Base-by-base conservation (phyloP, 2,888 invertebrate genomes). In the Rhamphomyia laevipes region DNA sequence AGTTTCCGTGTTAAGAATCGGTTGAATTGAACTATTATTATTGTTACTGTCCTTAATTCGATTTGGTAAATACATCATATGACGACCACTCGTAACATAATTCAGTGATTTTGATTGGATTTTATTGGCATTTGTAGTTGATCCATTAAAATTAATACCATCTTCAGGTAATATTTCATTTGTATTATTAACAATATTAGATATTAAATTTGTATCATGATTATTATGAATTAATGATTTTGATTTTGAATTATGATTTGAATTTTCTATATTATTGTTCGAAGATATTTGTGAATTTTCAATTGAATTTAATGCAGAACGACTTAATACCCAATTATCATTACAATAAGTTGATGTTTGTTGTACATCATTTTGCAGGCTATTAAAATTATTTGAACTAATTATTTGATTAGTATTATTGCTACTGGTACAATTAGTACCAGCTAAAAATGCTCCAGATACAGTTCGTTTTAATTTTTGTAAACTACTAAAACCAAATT, bases 311-410 rank as follows among this genome's bases (percentile, higher is more conserved):
- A 86, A 86, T 2, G 85, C 84, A 13, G 86, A 86, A 59, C 84
- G 80, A 50, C 86, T 86, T 31, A 90, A 67, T 58, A 88, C 79
- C 90, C 90, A 90, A 65, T 90, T 78, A 59, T 79, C 80, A 23
- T 57, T 62, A 7, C 59, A 56, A 48, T 61, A 59, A 37, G 23
- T 4, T 27, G 10, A 38, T 38, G 21, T 23, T 41, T 41, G 21
- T 13, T 41, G 23, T 27, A 27, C 9, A 27, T 27, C 7, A 27
- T 27, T 27, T 27, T 27, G 23, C 9, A 27, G 7, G 9, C n/a
- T 35, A 35, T 35, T 35, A 7, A 35, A 35, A n/a, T 35, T n/a
- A n/a, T 35, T 35, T 35, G n/a, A 35, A n/a, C 4, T 13, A 7
- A 27, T 27, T 6, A 27, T 27, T 27, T 27, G 23, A 7, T 5